These are phyloP conservation scores for Onychostoma macrolepis DNA, from an alignment of 2,113 vertebrate genomes.

Conservation along the genomic window DNA sequence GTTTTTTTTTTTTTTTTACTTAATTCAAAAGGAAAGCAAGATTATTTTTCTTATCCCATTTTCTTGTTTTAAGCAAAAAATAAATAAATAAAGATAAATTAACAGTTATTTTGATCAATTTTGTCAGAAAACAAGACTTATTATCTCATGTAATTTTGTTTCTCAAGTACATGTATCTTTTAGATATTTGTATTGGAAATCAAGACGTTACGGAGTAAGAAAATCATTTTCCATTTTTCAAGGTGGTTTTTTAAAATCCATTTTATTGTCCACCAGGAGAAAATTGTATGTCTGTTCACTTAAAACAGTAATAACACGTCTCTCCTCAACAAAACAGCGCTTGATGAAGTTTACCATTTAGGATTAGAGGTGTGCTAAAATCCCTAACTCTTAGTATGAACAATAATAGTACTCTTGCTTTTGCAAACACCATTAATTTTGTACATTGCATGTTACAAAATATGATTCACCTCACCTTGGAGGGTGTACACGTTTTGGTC, in stretches of 20 bases:
- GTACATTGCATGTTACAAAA: background rate
- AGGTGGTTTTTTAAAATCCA: too few relatives aligned
- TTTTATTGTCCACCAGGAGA: too few relatives aligned
- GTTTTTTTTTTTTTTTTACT: too few relatives aligned
- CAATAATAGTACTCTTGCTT: background rate
- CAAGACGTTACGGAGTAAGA: too few relatives aligned
- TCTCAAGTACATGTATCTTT: too few relatives aligned
- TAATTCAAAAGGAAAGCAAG: background rate
- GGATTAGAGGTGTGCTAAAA: background rate
- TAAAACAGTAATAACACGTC: background rate
- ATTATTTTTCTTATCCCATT: background rate
- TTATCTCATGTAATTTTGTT: too few relatives aligned
- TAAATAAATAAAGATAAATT: too few relatives aligned
- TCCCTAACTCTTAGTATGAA: background rate
- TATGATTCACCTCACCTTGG: constrained; percentile 34
- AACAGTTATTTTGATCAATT: background rate
- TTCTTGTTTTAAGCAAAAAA: too few relatives aligned
- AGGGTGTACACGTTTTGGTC: background rate
- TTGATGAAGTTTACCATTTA: background rate
- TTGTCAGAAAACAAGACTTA: background rate
- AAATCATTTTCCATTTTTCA: too few relatives aligned
- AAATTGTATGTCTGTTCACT: too few relatives aligned
- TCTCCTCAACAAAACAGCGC: background rate
- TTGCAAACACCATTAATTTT: background rate
- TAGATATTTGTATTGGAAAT: too few relatives aligned